Evolutionary conservation across 1,140 invertebrate genomes (phyloP).

Genomic region (Chionoecetes opilio): DNA sequence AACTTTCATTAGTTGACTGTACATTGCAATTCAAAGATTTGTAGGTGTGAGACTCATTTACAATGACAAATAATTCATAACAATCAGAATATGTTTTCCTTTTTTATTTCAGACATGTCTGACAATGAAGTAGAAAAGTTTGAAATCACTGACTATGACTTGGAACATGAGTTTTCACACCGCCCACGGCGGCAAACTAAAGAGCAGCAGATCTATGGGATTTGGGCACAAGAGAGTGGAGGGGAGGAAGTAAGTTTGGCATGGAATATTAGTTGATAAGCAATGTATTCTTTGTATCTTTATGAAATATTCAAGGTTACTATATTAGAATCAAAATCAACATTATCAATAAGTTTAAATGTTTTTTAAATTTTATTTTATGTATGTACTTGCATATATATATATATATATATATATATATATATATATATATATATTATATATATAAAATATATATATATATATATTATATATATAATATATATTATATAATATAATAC

Average conservation of each 20-base stretch:
- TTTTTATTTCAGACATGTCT: conserved; percentile 80
- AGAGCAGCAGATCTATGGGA: conserved; percentile 96
- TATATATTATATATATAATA: conserved; percentile 59
- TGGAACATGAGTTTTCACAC: conserved; percentile 95
- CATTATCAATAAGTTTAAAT: neutral
- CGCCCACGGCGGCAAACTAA: conserved; percentile 90
- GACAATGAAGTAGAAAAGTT: conserved; percentile 96
- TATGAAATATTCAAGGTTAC: too few relatives aligned
- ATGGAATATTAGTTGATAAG: neutral
- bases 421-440: conserved; percentile 49
- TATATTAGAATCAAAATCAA: too few relatives aligned
- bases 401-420: conserved; percentile 49
- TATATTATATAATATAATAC: conserved; percentile 57
- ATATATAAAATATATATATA: neutral
- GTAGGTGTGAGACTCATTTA: too few relatives aligned
- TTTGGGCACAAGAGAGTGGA: conserved; percentile 96
- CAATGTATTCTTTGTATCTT: too few relatives aligned
- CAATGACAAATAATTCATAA: too few relatives aligned
- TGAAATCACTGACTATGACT: conserved; percentile 96
- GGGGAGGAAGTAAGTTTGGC: conserved; percentile 86
- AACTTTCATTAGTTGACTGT: too few relatives aligned
- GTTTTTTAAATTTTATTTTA: neutral
- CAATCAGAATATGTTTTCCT: neutral
- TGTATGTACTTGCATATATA: neutral
- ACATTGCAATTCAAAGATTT: too few relatives aligned